A percentile compares a stretch with the other conserved stretches of the same genome.
Conservation (phyloP, 2,113 vertebrate species). For the Eulacestoma nigropectus region DNA sequence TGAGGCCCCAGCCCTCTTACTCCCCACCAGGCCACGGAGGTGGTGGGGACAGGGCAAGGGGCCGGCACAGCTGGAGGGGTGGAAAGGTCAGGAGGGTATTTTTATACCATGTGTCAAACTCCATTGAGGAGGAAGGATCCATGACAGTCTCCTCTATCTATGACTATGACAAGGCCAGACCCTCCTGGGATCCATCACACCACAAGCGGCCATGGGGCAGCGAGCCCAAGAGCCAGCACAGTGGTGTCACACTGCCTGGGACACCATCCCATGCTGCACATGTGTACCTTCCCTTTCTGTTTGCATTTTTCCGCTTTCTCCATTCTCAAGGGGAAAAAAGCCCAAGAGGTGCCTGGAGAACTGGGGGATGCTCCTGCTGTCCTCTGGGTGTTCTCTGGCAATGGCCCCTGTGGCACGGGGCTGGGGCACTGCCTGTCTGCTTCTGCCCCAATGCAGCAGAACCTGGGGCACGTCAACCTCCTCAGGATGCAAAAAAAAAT, state of each 20-base stretch:
- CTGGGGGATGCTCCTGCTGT: not conserved
- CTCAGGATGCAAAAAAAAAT: not conserved
- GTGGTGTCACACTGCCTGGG: not conserved
- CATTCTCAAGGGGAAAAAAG: not conserved
- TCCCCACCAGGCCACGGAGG: rapidly evolving
- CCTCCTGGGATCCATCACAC: not conserved
- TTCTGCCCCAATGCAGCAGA: not conserved
- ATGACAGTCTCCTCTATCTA: not conserved
- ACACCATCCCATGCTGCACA: not conserved
- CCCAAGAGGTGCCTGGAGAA: not conserved
- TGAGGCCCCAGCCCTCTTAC: not conserved
- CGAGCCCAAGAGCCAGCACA: not conserved
- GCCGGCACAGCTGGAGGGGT: rapidly evolving
- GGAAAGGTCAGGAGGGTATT: not conserved
- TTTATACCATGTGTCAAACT: not conserved
- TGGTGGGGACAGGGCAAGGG: not conserved
- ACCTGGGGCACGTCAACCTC: not conserved
- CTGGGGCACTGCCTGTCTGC: not conserved
- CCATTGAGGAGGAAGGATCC: not conserved
- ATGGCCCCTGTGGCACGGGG: rapidly evolving
- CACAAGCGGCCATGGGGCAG: not conserved
- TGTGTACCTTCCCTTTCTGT: not conserved
- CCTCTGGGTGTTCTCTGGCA: not conserved
- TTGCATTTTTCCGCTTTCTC: not conserved
- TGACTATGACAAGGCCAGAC: not conserved